Percentiles rank a stretch among this genome's conserved stretches.
Evolutionary conservation across 2,888 invertebrate genomes (phyloP).

Genomic region (Exocentrus adspersus): DNA sequence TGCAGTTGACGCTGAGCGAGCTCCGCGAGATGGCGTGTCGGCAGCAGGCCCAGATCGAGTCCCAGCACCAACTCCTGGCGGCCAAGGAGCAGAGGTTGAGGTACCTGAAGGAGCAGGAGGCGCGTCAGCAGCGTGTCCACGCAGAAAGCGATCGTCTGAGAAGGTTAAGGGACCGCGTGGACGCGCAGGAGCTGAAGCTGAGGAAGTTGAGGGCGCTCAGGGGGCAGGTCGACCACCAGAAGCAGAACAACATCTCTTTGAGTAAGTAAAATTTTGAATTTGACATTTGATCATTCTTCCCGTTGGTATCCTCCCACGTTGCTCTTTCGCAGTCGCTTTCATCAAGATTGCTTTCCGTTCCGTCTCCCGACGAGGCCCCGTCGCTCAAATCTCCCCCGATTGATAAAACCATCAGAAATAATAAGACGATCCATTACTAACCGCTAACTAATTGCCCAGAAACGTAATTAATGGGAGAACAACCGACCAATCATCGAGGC

Average conservation of each 20-base stretch:
- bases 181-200: conserved; percentile 94
- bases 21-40: conserved; percentile 97
- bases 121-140: conserved; percentile 77
- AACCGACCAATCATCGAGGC: conserved; percentile 11
- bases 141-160: conserved; percentile 90
- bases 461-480: conserved; percentile 14
- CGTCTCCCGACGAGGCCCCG: too few relatives aligned
- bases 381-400: background rate
- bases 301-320: too few relatives aligned
- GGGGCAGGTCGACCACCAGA: conserved; percentile 93
- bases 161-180: conserved; percentile 89
- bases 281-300: too few relatives aligned
- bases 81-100: conserved; percentile 93
- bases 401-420: conserved; percentile 18
- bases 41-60: conserved; percentile 98
- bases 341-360: too few relatives aligned
- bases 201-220: conserved; percentile 89
- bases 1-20: conserved; percentile 92
- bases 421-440: conserved; percentile 24
- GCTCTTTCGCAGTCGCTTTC: too few relatives aligned
- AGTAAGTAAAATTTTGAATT: conserved; percentile 81
- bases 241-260: conserved; percentile 89
- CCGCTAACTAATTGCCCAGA: conserved; percentile 10
- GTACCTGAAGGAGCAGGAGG: conserved; percentile 94
- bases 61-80: conserved; percentile 90